A percentile compares a stretch with the other conserved stretches of the same genome.
Conservation (phyloP, 2,113 vertebrate genomes). For the Brachyhypopomus occidentalis region DNA sequence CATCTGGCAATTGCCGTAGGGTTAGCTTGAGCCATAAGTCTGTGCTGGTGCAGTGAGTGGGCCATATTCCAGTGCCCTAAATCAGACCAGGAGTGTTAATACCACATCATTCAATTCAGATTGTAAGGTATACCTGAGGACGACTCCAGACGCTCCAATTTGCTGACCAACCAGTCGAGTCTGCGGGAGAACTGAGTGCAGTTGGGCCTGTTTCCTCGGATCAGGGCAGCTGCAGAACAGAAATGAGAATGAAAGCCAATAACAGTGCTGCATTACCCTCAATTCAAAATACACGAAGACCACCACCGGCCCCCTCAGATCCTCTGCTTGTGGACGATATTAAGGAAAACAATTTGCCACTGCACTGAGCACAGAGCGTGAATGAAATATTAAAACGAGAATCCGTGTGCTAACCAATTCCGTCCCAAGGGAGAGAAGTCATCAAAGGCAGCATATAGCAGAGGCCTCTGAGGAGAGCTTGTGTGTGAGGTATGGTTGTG, state of each 20-base stretch:
- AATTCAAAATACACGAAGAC: not conserved
- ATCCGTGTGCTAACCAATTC: not conserved
- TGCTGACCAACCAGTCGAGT: conserved; percentile 95
- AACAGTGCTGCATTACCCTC: not conserved
- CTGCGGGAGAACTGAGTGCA: conserved; percentile 95
- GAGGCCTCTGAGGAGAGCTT: not conserved
- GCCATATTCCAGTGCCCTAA: not conserved
- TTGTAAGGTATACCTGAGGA: conserved; percentile 83
- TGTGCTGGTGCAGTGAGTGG: conserved; percentile 10
- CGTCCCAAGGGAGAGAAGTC: conserved; percentile 23
- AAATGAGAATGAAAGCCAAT: conserved; percentile 33
- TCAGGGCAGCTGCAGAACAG: conserved; percentile 82
- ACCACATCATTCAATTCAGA: conserved; percentile 7
- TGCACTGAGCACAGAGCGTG: not conserved
- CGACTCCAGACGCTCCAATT: conserved; percentile 94
- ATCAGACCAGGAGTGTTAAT: conserved; percentile 6
- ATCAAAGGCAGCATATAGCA: conserved; percentile 31
- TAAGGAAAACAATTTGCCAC: conserved; percentile 12
- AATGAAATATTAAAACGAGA: conserved; percentile 27
- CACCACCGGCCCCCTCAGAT: not conserved
- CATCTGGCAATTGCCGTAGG: too few relatives aligned
- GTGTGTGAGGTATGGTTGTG: not conserved
- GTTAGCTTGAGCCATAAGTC: conserved; percentile 22
- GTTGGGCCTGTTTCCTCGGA: conserved; percentile 93
- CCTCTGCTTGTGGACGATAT: conserved; percentile 7